Evolutionary conservation across 2,888 invertebrate species (phyloP).

Genomic region (Drosophila percnosoma): DNA sequence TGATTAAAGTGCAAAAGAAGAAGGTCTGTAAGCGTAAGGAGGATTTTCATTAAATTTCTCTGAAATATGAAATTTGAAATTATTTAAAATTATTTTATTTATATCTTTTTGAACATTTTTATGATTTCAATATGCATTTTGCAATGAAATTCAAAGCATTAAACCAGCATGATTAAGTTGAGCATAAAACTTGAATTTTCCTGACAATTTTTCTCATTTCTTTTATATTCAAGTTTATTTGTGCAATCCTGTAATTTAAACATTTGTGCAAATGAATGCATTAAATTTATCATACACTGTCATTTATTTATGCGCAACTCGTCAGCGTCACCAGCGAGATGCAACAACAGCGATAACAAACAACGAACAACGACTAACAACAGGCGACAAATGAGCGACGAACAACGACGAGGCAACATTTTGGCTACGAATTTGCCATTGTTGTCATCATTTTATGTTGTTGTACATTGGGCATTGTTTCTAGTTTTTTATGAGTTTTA

Average conservation of each 20-base stretch:
- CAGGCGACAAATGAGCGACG: constrained; percentile 40
- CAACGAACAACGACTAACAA: constrained; percentile 35
- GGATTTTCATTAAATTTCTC: not conserved
- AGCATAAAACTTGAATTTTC: constrained; percentile 15
- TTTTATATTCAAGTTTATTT: constrained; percentile 20
- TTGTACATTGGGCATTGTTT: constrained; percentile 58
- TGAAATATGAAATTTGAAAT: not conserved
- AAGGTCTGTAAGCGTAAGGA: not conserved
- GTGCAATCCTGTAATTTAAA: constrained; percentile 41
- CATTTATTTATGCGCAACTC: constrained; percentile 71
- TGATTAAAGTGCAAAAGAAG: not conserved
- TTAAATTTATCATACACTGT: constrained; percentile 38
- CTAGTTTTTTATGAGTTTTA: constrained; percentile 16
- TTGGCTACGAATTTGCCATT: constrained; percentile 42
- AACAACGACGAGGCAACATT: constrained; percentile 43
- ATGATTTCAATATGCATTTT: not conserved
- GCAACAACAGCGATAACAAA: constrained; percentile 50
- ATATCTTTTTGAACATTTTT: no score
- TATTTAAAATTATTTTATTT: not conserved
- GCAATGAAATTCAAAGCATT: not conserved
- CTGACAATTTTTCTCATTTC: constrained; percentile 1
- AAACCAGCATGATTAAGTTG: not conserved
- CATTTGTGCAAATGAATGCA: constrained; percentile 40
- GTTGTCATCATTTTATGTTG: constrained; percentile 56
- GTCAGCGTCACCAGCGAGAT: constrained; percentile 52